These are phyloP conservation scores for Mus spicilegus DNA, from an alignment of 2,113 vertebrate genomes.

Conservation along the genomic window DNA sequence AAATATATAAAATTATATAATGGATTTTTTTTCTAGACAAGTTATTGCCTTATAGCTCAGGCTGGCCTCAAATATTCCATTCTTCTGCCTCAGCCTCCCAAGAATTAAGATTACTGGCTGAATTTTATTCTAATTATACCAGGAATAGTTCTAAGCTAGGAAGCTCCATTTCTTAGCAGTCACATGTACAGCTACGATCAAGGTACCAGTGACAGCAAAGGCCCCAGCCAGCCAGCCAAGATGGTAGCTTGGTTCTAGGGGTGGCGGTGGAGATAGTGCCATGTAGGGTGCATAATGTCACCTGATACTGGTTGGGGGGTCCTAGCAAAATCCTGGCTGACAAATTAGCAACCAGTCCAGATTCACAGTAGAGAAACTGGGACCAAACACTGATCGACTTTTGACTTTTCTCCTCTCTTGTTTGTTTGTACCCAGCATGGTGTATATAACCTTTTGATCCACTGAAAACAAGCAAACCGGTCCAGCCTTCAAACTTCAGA, in stretches of 20 bases:
- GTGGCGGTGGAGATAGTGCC: fast-evolving
- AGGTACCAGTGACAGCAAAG: fast-evolving
- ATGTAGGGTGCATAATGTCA: neutral
- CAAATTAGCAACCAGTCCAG: neutral
- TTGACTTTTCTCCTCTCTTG: constrained; percentile 55
- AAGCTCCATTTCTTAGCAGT: neutral
- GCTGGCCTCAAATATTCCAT: neutral
- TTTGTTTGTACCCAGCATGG: constrained; percentile 65
- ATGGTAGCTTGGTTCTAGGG: neutral
- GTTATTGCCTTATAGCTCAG: neutral
- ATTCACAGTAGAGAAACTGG: neutral
- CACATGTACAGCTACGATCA: neutral
- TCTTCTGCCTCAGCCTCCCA: neutral
- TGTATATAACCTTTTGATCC: constrained; percentile 70
- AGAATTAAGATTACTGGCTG: neutral
- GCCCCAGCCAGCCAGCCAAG: too few relatives aligned
- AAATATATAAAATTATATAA: neutral
- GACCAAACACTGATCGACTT: neutral
- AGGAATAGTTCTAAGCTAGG: neutral
- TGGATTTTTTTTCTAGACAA: neutral
- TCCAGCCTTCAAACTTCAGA: constrained; percentile 50
- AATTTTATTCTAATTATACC: neutral
- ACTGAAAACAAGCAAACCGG: constrained; percentile 60
- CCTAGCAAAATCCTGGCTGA: neutral
- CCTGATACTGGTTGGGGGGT: neutral